Evolutionary conservation across 1,140 invertebrate genomes (phyloP).

Genomic region (Zaprionus ghesquierei): DNA sequence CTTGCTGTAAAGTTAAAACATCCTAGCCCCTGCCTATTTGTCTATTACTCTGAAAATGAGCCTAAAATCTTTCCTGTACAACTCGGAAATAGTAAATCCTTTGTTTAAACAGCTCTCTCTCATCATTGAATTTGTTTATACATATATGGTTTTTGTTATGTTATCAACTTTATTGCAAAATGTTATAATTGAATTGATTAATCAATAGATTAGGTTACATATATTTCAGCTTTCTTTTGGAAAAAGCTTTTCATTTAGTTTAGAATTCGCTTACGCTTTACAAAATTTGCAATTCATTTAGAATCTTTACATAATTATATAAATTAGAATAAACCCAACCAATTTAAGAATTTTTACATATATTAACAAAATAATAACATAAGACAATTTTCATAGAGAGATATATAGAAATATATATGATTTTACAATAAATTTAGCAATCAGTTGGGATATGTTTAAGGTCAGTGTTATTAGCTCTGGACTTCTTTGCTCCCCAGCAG

Average conservation of each 20-base stretch:
- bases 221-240: neutral
- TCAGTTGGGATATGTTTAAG: conserved; percentile 40
- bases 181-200: conserved; percentile 44
- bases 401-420: conserved; percentile 1
- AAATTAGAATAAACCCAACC: conserved; percentile 29
- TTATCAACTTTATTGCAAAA: conserved; percentile 78
- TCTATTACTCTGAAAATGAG: no score
- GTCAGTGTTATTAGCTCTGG: conserved; percentile 7
- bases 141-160: conserved; percentile 34
- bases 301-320: conserved; percentile 32
- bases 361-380: conserved; percentile 5
- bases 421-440: conserved; percentile 19
- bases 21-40: neutral
- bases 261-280: conserved; percentile 39
- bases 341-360: conserved; percentile 8
- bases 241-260: conserved; percentile 15
- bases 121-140: conserved; percentile 29
- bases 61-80: neutral
- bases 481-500: conserved; percentile 16
- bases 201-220: conserved; percentile 25
- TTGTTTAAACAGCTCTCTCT: conserved; percentile 3
- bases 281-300: conserved; percentile 16
- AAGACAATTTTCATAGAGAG: neutral
- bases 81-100: neutral
- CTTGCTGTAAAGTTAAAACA: neutral